Evolutionary conservation across 2,797 vertebrate species (phyloP).

Genomic region (Lepus townsendii): DNA sequence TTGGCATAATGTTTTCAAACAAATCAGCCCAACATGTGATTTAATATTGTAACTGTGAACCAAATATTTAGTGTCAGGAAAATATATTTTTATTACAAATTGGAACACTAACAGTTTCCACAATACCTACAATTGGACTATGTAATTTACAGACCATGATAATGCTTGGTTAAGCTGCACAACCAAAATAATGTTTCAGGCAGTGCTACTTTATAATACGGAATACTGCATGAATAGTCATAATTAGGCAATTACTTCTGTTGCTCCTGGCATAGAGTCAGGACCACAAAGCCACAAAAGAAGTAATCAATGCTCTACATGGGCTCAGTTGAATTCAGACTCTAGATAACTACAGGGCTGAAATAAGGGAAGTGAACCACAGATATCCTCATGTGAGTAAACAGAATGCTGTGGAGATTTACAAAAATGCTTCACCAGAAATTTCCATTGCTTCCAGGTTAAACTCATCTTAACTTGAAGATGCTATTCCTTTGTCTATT

Average conservation of each 20-base stretch:
- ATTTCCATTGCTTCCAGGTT: neutral
- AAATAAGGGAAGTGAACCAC: constrained; percentile 5
- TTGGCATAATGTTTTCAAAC: constrained; percentile 31
- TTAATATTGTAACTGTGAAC: constrained; percentile 40
- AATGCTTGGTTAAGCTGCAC: constrained; percentile 16
- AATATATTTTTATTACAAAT: constrained; percentile 22
- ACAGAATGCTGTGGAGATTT: constrained; percentile 1
- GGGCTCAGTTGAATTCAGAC: constrained; percentile 53
- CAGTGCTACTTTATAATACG: constrained; percentile 34
- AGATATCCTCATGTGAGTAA: constrained; percentile 14
- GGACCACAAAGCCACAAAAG: constrained; percentile 49
- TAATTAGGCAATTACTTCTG: constrained; percentile 71
- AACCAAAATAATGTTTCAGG: constrained; percentile 58
- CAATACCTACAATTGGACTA: constrained; percentile 10
- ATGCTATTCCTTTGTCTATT: constrained; percentile 24
- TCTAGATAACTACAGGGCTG: constrained; percentile 42
- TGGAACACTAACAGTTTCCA: constrained; percentile 48
- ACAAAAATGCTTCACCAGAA: constrained; percentile 24
- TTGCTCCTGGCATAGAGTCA: constrained; percentile 25
- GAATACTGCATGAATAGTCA: constrained; percentile 59
- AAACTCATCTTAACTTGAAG: constrained; percentile 43
- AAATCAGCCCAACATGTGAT: constrained; percentile 8
- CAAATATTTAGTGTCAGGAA: neutral
- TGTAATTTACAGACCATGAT: neutral
- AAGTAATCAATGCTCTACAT: constrained; percentile 53